Conservation (phyloP, 2,113 vertebrate genomes). For the Chaenogobius annularis region DNA sequence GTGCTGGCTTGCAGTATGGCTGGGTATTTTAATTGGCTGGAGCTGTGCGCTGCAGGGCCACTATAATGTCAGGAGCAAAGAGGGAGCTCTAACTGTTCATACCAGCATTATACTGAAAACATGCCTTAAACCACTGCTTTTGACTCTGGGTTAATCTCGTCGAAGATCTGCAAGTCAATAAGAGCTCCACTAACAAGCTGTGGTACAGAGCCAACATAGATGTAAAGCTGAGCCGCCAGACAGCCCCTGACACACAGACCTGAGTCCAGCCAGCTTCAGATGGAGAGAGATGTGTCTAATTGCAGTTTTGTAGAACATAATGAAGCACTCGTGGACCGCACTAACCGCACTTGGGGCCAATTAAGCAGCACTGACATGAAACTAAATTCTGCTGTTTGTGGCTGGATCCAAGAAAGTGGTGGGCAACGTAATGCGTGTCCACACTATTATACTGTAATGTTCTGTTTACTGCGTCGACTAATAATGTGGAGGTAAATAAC, state of each 20-base stretch:
- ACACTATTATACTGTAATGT: neutral
- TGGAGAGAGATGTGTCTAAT: constrained; percentile 27
- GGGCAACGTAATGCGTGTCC: neutral
- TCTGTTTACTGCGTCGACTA: neutral
- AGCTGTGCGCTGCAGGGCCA: constrained; percentile 48
- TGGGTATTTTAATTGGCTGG: constrained; percentile 57
- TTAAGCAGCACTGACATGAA: constrained; percentile 45
- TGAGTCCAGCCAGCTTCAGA: constrained; percentile 27
- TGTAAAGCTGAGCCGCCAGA: constrained; percentile 15
- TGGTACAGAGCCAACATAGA: constrained; percentile 17
- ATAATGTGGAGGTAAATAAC: neutral
- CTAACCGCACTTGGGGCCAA: constrained; percentile 42
- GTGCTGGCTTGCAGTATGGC: constrained; percentile 18
- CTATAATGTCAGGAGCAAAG: constrained; percentile 21
- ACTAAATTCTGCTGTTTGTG: constrained; percentile 31
- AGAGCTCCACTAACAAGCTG: constrained; percentile 34
- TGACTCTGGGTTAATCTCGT: constrained; percentile 19
- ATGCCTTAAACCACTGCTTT: constrained; percentile 6
- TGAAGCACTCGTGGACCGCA: constrained; percentile 47
- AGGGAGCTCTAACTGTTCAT: constrained; percentile 2
- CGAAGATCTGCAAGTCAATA: constrained; percentile 38
- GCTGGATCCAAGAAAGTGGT: constrained; percentile 7
- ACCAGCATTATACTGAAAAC: constrained; percentile 8
- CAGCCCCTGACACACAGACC: constrained; percentile 13
- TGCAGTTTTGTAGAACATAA: constrained; percentile 54